Evolutionary conservation across 2,888 invertebrate species (phyloP).

Genomic region (Drosophila melanosoma): DNA sequence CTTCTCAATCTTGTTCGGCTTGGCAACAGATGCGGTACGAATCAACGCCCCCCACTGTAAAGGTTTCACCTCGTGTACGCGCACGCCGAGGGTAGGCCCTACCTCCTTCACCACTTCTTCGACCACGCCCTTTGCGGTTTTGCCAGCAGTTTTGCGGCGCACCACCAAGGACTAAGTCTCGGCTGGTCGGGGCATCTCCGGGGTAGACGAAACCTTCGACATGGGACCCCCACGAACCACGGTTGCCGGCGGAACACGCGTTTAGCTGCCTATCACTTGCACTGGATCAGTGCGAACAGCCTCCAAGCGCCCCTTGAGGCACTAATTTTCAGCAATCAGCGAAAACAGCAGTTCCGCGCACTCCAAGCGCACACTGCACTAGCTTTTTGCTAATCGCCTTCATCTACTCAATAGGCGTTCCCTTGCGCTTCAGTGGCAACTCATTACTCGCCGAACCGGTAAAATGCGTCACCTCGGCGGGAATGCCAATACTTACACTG

Average conservation of each 20-base stretch:
- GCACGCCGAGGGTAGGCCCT: neutral
- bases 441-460: neutral
- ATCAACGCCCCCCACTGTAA: constrained; percentile 10
- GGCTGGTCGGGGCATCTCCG: neutral
- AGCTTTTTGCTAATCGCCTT: neutral
- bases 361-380: neutral
- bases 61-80: constrained; percentile 9
- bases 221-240: neutral
- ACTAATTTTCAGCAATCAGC: neutral
- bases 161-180: constrained; percentile 17
- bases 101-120: no score
- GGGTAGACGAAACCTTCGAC: constrained; percentile 9
- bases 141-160: neutral
- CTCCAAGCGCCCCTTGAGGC: neutral
- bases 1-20: constrained; percentile 6
- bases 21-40: constrained; percentile 15
- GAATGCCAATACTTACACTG: neutral
- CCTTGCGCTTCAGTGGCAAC: neutral
- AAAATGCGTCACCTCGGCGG: neutral
- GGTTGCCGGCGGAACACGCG: neutral
- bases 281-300: neutral
- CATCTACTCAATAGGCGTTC: neutral
- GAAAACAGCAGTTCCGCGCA: neutral
- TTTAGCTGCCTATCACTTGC: neutral
- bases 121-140: no score